phyloP scores from a whole-genome alignment of 2,113 vertebrate species.

The Podarcis cretensis region DNA sequence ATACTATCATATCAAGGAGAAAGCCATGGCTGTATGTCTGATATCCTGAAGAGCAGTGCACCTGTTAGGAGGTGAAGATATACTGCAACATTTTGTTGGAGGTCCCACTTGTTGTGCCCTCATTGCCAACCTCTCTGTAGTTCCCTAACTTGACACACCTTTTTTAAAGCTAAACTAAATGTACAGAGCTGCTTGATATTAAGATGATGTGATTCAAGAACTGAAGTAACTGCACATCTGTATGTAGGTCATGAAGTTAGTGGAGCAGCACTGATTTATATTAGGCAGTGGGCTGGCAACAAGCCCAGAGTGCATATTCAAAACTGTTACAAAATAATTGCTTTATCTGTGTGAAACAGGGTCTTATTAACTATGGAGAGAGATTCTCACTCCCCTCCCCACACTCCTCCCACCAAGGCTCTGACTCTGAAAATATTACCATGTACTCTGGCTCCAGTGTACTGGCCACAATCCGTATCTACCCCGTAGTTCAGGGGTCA shows the following conservation, averaged over 20 bases:
- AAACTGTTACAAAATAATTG: constrained; percentile 8
- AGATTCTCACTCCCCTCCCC: not conserved
- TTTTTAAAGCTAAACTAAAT: not conserved
- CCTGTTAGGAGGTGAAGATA: not conserved
- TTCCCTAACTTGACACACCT: not conserved
- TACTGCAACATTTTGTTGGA: not conserved
- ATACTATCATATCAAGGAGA: too few relatives aligned
- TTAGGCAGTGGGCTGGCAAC: not conserved
- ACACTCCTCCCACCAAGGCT: too few relatives aligned
- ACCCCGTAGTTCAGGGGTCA: too few relatives aligned
- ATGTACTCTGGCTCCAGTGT: too few relatives aligned
- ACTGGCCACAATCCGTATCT: too few relatives aligned
- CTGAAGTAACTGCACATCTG: not conserved
- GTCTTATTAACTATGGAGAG: not conserved
- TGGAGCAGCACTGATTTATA: constrained; percentile 27
- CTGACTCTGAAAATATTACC: too few relatives aligned
- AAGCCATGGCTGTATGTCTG: not conserved
- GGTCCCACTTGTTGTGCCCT: not conserved
- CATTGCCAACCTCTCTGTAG: not conserved
- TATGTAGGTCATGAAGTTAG: constrained; percentile 9
- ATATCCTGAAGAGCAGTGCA: not conserved
- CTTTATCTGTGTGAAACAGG: not conserved
- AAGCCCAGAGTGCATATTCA: not conserved
- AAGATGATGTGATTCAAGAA: constrained; percentile 20
- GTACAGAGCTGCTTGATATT: not conserved